These are phyloP conservation scores for Anastatus disparis DNA, from an alignment of 1,140 invertebrate genomes.

Conservation along the genomic window DNA sequence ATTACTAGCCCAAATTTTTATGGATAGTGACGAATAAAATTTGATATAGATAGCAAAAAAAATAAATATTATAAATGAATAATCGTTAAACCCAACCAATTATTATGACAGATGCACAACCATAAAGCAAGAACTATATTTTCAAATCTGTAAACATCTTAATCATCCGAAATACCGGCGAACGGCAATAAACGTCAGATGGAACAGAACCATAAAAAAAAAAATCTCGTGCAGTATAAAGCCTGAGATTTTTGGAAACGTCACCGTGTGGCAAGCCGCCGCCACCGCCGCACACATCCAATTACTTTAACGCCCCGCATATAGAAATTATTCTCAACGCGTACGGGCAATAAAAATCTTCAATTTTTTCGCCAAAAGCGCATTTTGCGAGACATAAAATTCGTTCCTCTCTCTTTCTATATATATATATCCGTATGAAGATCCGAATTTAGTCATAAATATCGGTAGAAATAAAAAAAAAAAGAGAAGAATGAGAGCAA, in stretches of 20 bases:
- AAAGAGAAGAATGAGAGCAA: neutral
- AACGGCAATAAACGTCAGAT: slow-evolving; percentile 31
- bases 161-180: slow-evolving; percentile 23
- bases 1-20: too few species aligned
- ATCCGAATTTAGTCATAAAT: neutral
- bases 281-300: slow-evolving; percentile 1
- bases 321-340: slow-evolving; percentile 36
- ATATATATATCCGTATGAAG: neutral
- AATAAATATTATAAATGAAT: neutral
- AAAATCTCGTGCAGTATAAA: neutral
- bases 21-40: too few species aligned
- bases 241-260: slow-evolving; percentile 30
- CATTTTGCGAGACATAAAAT: slow-evolving; percentile 25
- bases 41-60: too few species aligned
- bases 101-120: slow-evolving; percentile 1
- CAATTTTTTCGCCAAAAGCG: slow-evolving; percentile 23
- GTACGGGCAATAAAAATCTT: slow-evolving; percentile 38
- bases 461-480: neutral
- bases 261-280: neutral
- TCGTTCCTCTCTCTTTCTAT: neutral
- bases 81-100: slow-evolving; percentile 7
- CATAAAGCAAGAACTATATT: slow-evolving; percentile 17
- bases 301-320: slow-evolving; percentile 33
- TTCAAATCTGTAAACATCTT: slow-evolving; percentile 39
- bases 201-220: slow-evolving; percentile 33